Base-by-base conservation (phyloP, 1,140 invertebrate genomes). In the Drosophila kikkawai region DNA sequence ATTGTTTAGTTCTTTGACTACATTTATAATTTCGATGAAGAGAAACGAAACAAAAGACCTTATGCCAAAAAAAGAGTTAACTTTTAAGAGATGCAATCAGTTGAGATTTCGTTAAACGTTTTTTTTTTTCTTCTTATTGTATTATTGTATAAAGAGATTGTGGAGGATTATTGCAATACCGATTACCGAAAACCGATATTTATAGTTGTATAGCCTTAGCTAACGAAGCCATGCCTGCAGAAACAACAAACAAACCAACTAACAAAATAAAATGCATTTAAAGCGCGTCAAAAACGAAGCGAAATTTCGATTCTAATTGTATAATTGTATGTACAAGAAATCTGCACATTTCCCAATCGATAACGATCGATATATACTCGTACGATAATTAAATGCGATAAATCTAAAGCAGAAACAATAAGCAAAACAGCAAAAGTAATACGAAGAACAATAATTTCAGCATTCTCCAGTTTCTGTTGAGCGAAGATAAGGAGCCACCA, bases 181-280 rank as follows among this genome's bases (percentile, higher is more conserved):
- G 36, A 45, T 70, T 53, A 70, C 47, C 53, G 53, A 48, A 64
- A 60, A 47, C 50, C 50, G 65, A 57, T 80, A 63, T 57, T 63
- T 55, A 63, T 70, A 69, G 51, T 75, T 55, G 67, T 61, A 76
- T 76, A 76, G 53, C 60, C 60, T 60, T 57, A 55, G 71, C 56
- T 42, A 75, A 64, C 51, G 60, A 75, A 76, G 59, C 60, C 70
- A 76, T 78, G 75, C 75, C 75, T 78, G 75, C 75, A 77, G 53
- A 63, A 67, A 60, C 32, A 68, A 61, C 39, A 67, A 67, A 66
- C 19, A 70, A 64, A 80, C 75, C 47, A 64, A 66, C 48, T 79
- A 81, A 75, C 64, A 86, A 86, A 82, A 79, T 63, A 63, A 86
- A 83, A 86, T 87, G 82, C 82, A 86, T 86, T 87, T 86, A 85